These are phyloP conservation scores for Galeopsomyia nigrocyanea DNA, from an alignment of 2,888 invertebrate genomes.

Conservation along the genomic window DNA sequence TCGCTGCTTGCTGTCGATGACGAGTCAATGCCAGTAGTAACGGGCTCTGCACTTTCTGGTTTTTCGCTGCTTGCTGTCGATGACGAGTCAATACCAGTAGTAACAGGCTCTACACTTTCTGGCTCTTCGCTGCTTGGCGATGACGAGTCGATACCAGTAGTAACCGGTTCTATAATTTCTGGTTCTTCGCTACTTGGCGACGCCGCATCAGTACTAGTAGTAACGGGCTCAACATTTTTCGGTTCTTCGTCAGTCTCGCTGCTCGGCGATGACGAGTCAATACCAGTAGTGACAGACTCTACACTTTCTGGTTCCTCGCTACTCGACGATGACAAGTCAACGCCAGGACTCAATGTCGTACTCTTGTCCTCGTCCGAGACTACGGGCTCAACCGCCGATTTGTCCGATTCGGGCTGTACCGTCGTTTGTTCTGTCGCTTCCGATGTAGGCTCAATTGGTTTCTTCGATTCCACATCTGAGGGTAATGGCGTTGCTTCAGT, in stretches of 20 bases:
- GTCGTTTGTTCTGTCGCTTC: too few relatives aligned
- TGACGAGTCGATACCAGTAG: not conserved
- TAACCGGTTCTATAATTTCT: not conserved
- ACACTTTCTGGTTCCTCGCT: not conserved
- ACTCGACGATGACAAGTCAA: not conserved
- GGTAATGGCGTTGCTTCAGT: constrained; percentile 7
- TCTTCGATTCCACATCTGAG: not conserved
- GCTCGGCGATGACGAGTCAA: not conserved
- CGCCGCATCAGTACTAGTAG: too few relatives aligned
- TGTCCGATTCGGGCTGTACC: too few relatives aligned
- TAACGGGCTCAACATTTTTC: not conserved
- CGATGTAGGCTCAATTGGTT: constrained; percentile 6
- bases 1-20: not conserved
- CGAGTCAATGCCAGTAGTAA: too few relatives aligned
- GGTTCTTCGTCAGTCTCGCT: not conserved
- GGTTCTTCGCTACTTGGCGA: not conserved
- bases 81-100: not conserved
- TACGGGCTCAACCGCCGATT: too few relatives aligned
- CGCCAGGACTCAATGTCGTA: not conserved
- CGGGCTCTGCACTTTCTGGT: not conserved
- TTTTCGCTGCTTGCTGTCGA: constrained; percentile 6
- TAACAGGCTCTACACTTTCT: not conserved
- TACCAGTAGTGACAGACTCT: not conserved
- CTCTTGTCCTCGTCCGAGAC: too few relatives aligned
- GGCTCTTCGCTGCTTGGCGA: not conserved